Evolutionary conservation across 2,113 vertebrate species (phyloP), one percentile per base, ranked within the genome.

Genomic region (Tetraodon nigroviridis): DNA sequence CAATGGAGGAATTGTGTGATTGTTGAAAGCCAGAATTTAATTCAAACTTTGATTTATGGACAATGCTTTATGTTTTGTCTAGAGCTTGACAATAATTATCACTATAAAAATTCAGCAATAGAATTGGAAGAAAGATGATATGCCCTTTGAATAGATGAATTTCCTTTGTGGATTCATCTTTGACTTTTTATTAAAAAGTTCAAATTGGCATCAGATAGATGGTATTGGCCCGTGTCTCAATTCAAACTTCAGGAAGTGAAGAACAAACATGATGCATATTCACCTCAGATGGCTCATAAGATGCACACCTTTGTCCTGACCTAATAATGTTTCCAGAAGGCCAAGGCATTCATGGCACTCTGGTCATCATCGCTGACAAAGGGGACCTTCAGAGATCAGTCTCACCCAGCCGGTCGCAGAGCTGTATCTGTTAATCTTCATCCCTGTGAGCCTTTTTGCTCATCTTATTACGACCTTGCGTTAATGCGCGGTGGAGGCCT

Each of bases 401-500:
- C 78, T 79, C 70, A 70, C 80, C 72, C 75, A 71, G 73, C 73
- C 75, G 55, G 73, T 85, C 78, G 65, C 73, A 61, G 73, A 80
- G 76, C 75, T 81, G 84, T 86, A 87, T 87, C 87, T 88, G 87
- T 82, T 87, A 51, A 87, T 90, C 85, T 89, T 87, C 85, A 83
- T 85, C 81, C 77, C 72, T 71, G 56, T 85, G 83, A 76, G 70
- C 81, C 81, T 84, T 86, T 82, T 83, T 73, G 86, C 85, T 86
- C 84, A 81, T 90, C 89, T 87, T 89, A 88, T 90, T 90, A 87
- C 85, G 86, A 87, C 86, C 89, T 90, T 84, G 78, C 79, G 80
- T 86, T 90, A 89, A 89, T 82, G 80, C 76, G 75, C 52, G 42
- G 64, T 71, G 73, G 76, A 84, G 79, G 69, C 71, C 73, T 82